Conservation (phyloP, 1,140 invertebrate species). For the Trichonephila clavata region DNA sequence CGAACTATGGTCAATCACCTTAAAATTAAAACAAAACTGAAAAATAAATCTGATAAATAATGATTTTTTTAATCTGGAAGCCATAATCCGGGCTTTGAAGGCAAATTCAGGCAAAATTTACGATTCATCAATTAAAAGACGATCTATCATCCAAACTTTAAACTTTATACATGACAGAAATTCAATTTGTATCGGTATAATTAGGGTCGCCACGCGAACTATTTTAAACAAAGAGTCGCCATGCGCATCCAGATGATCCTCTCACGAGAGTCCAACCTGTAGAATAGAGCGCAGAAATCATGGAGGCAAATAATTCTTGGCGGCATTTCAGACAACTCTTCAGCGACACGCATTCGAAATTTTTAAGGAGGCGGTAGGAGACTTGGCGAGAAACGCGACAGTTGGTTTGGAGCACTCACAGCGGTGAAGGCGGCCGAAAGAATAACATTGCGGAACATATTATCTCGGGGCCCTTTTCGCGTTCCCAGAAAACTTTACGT, state of each 20-base stretch:
- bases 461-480: slow-evolving; percentile 15
- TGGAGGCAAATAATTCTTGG: slow-evolving; percentile 54
- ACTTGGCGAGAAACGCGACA: slow-evolving; percentile 56
- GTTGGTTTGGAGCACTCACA: slow-evolving; percentile 38
- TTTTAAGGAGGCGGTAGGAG: neutral
- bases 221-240: neutral
- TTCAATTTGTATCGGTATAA: neutral
- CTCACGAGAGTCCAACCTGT: neutral
- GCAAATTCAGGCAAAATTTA: too few species aligned
- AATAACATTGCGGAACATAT: slow-evolving; percentile 66
- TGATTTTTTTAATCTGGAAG: too few species aligned
- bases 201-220: neutral
- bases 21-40: too few species aligned
- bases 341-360: slow-evolving; percentile 26
- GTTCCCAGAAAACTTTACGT: slow-evolving; percentile 24
- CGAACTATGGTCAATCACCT: too few species aligned
- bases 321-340: neutral
- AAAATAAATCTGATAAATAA: too few species aligned
- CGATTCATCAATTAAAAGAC: too few species aligned
- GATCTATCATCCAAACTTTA: too few species aligned
- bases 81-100: too few species aligned
- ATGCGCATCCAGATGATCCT: neutral
- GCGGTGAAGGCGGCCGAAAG: slow-evolving; percentile 55
- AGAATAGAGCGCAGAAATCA: slow-evolving; percentile 14
- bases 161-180: too few species aligned